Evolutionary conservation across 2,888 invertebrate genomes (phyloP).

Genomic region (Lithophane leautieri): DNA sequence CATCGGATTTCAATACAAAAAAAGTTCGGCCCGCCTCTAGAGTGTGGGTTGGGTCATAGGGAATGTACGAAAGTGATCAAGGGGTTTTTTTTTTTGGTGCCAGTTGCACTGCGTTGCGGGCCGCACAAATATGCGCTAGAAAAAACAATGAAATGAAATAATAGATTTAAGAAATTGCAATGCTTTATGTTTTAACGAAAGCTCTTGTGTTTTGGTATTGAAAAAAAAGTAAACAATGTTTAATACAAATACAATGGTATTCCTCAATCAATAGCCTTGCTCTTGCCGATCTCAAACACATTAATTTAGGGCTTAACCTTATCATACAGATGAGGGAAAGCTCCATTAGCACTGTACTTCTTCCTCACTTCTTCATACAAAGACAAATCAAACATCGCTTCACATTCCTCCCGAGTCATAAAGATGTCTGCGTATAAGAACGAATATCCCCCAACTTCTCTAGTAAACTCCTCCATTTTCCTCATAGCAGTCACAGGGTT

Average conservation of each 20-base stretch:
- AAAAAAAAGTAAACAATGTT: background rate
- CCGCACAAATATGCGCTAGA: background rate
- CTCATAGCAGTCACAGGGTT: constrained; percentile 92
- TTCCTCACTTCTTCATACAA: constrained; percentile 91
- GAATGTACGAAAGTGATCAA: background rate
- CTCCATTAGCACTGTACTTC: constrained; percentile 90
- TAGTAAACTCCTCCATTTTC: constrained; percentile 93
- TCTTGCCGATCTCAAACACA: constrained; percentile 90
- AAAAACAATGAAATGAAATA: background rate
- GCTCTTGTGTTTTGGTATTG: background rate
- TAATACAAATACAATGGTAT: background rate
- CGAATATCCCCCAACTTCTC: constrained; percentile 92
- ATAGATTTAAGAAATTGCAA: background rate
- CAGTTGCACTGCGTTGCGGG: background rate
- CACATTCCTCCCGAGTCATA: constrained; percentile 92
- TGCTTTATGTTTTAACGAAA: background rate
- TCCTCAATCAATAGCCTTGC: constrained; percentile 71
- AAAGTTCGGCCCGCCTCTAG: background rate
- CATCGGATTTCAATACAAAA: no score
- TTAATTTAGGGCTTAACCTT: constrained; percentile 93
- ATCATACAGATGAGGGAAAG: constrained; percentile 92
- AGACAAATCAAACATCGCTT: constrained; percentile 92
- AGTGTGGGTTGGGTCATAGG: background rate
- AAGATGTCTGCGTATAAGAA: constrained; percentile 93
- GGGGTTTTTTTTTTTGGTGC: no score